Evolutionary conservation across 2,888 invertebrate species (phyloP).

Genomic region (Drosophila merina): DNA sequence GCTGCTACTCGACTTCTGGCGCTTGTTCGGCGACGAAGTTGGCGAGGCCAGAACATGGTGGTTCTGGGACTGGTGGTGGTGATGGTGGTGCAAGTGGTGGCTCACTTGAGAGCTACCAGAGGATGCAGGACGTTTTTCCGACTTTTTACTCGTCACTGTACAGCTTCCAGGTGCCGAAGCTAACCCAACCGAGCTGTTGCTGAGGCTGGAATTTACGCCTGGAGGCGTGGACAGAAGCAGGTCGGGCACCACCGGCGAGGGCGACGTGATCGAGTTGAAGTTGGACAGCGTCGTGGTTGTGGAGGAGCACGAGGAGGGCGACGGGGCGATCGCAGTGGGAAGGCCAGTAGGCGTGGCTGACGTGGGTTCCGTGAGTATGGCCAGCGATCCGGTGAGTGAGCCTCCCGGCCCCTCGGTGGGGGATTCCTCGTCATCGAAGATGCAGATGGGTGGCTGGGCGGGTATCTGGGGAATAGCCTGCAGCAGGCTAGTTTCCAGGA

Average conservation of each 20-base stretch:
- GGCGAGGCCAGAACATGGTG: slow-evolving; percentile 74
- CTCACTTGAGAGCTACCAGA: slow-evolving; percentile 37
- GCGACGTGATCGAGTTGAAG: slow-evolving; percentile 83
- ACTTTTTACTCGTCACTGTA: slow-evolving; percentile 53
- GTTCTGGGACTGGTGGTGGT: slow-evolving; percentile 59
- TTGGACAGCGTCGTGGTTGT: slow-evolving; percentile 81
- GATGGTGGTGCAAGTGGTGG: slow-evolving; percentile 59
- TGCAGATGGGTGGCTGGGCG: slow-evolving; percentile 83
- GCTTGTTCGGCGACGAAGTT: slow-evolving; percentile 81
- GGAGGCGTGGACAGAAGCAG: slow-evolving; percentile 82
- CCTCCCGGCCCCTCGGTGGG: slow-evolving; percentile 71
- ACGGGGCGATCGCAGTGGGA: slow-evolving; percentile 63
- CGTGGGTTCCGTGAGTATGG: slow-evolving; percentile 70
- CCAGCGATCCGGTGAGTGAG: slow-evolving; percentile 35
- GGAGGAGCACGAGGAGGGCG: slow-evolving; percentile 74
- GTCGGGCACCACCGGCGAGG: slow-evolving; percentile 83
- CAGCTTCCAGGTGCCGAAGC: slow-evolving; percentile 37
- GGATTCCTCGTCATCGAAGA: slow-evolving; percentile 84
- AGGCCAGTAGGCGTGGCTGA: slow-evolving; percentile 52
- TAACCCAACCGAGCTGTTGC: slow-evolving; percentile 42
- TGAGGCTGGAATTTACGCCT: slow-evolving; percentile 70
- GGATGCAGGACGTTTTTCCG: slow-evolving; percentile 57
- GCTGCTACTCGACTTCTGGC: slow-evolving; percentile 72
- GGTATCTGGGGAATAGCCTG: slow-evolving; percentile 83
- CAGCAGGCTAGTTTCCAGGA: slow-evolving; percentile 80